Conservation (phyloP, 2,113 vertebrate species). For the Anguilla rostrata region DNA sequence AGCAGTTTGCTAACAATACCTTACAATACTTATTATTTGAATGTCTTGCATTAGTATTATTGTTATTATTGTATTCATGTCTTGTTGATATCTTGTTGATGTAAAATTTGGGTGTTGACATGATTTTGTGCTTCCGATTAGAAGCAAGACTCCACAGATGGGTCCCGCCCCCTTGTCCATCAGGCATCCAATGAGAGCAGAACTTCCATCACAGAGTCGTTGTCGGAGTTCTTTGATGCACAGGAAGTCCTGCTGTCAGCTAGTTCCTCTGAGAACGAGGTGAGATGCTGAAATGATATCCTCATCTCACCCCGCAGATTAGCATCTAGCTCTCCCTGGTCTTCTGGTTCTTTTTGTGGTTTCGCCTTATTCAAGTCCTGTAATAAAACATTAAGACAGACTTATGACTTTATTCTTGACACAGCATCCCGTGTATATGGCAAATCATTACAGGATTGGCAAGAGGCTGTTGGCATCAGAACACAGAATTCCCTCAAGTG, state of each 20-base stretch:
- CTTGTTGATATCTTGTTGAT: neutral
- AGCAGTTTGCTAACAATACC: neutral
- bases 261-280: conserved; percentile 98
- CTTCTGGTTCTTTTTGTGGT: neutral
- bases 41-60: neutral
- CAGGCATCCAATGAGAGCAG: conserved; percentile 92
- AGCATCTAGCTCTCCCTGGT: neutral
- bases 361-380: neutral
- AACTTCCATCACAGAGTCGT: conserved; percentile 87
- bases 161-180: conserved; percentile 80
- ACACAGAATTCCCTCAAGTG: neutral
- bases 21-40: neutral
- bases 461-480: neutral
- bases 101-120: neutral
- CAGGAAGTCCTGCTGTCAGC: conserved; percentile 93
- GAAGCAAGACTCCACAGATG: conserved; percentile 79
- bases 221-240: conserved; percentile 95
- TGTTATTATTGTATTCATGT: neutral
- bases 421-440: neutral
- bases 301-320: neutral
- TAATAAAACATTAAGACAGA: neutral
- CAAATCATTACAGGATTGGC: neutral
- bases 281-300: conserved; percentile 47
- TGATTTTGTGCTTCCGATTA: conserved; percentile 49
- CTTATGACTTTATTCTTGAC: neutral